phyloP scores from a whole-genome alignment of 2,888 invertebrate species.

The Ecdyonurus torrentis region DNA sequence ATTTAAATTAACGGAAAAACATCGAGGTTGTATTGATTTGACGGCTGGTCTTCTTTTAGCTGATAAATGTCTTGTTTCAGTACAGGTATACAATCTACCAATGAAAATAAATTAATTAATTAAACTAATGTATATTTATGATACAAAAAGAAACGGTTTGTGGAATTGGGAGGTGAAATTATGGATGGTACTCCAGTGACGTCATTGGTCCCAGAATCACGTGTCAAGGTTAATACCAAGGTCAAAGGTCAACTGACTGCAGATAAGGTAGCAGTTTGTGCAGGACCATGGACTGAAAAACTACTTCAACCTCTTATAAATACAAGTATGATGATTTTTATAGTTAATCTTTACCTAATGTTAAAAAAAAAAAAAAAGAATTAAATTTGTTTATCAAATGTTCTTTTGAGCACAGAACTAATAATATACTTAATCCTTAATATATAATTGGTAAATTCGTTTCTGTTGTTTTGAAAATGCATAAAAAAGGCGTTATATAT shows the following conservation, averaged over 20 bases:
- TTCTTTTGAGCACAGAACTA: no score
- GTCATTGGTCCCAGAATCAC: background rate
- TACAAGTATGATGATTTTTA: no score
- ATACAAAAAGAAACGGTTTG: background rate
- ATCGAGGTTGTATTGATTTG: slow-evolving; percentile 6
- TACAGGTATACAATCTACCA: no score
- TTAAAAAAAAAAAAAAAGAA: no score
- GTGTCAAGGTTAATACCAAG: background rate
- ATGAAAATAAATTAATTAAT: no score
- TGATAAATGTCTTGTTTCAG: slow-evolving; percentile 4
- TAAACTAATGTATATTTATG: no score
- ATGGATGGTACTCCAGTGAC: background rate
- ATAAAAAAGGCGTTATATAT: no score
- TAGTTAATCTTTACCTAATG: no score
- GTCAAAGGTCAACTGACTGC: slow-evolving; percentile 10
- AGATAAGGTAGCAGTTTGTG: slow-evolving; percentile 19
- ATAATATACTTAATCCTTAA: no score
- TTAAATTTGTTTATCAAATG: no score
- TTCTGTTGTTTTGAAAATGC: no score
- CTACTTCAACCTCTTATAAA: slow-evolving; percentile 7
- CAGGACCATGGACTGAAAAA: slow-evolving; percentile 20
- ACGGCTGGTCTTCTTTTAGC: slow-evolving; percentile 7
- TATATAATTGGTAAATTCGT: no score
- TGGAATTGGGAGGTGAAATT: background rate
- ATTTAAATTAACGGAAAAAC: background rate